Conservation (phyloP, 2,113 vertebrate genomes). For the Lophius piscatorius region DNA sequence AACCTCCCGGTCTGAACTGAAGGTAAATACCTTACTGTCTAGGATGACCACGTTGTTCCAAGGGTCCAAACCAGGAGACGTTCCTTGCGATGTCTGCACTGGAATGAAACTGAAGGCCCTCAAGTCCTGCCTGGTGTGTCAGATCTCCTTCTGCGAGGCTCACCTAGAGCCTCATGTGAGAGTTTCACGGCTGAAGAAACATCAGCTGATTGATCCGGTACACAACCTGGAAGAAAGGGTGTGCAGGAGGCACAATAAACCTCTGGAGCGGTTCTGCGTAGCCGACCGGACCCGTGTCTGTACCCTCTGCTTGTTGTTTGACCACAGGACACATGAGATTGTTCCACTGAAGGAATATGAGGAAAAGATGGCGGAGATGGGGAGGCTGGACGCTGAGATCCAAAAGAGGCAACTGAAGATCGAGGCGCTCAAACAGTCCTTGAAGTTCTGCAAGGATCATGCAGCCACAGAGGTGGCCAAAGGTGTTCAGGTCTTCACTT, state of each 20-base stretch:
- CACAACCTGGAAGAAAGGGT: slow-evolving; percentile 31
- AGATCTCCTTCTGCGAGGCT: slow-evolving; percentile 18
- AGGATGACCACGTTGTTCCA: slow-evolving; percentile 1
- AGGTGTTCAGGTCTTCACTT: neutral
- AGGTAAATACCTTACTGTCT: slow-evolving; percentile 21
- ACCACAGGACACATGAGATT: slow-evolving; percentile 6
- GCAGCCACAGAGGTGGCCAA: neutral
- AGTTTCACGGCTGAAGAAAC: neutral
- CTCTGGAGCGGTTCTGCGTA: slow-evolving; percentile 37
- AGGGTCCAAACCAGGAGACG: no score
- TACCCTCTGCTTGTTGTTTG: neutral
- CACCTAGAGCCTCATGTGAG: slow-evolving; percentile 31
- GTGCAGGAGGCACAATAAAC: slow-evolving; percentile 29
- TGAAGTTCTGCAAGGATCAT: neutral
- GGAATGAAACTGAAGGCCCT: slow-evolving; percentile 30
- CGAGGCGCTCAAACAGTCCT: neutral
- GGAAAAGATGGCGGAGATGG: neutral
- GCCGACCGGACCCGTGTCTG: slow-evolving; percentile 31
- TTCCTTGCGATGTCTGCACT: slow-evolving; percentile 28
- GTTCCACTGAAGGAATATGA: slow-evolving; percentile 22
- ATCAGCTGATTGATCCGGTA: slow-evolving; percentile 35
- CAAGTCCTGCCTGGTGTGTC: slow-evolving; percentile 32
- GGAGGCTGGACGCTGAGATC: slow-evolving; percentile 2
- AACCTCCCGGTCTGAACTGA: neutral
- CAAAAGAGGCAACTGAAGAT: neutral